Evolutionary conservation across 2,113 vertebrate species (phyloP).

Genomic region (Chloebia gouldiae): DNA sequence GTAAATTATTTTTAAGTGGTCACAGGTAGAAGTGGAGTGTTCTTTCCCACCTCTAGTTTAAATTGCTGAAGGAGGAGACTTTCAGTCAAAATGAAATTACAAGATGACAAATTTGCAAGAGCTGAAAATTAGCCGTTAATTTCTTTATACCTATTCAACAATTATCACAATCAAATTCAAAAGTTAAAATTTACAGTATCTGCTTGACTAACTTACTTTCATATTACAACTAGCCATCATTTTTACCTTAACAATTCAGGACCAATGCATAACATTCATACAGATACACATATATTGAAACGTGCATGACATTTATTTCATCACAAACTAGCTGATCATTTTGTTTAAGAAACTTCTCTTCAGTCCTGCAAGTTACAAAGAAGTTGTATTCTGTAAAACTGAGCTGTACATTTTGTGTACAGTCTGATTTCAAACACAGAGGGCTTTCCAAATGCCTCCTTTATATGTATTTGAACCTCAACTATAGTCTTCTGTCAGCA

Average conservation of each 20-base stretch:
- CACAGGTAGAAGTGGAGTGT: not conserved
- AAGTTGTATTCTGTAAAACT: not conserved
- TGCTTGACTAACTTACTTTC: slow-evolving; percentile 63
- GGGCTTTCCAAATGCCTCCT: not conserved
- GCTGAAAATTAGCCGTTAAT: not conserved
- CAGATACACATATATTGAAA: not conserved
- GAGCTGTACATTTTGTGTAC: not conserved
- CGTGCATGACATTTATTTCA: slow-evolving; percentile 55
- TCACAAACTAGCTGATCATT: slow-evolving; percentile 59
- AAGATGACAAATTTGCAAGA: not conserved
- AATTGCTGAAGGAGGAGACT: not conserved
- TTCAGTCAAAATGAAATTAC: not conserved
- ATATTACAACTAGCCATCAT: slow-evolving; percentile 46
- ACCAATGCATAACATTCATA: slow-evolving; percentile 6
- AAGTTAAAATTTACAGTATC: not conserved
- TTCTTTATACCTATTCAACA: not conserved
- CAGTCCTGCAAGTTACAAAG: not conserved
- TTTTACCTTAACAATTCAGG: slow-evolving; percentile 65
- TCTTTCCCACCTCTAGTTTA: not conserved
- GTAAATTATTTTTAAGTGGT: slow-evolving; percentile 27
- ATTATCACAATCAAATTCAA: not conserved
- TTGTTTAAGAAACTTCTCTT: slow-evolving; percentile 50
- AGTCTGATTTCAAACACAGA: not conserved
- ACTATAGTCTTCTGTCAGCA: not conserved
- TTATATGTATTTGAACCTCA: not conserved